Conservation (phyloP, 92 coral and sea anemone genomes). For the Isaurus tuberculatus region DNA sequence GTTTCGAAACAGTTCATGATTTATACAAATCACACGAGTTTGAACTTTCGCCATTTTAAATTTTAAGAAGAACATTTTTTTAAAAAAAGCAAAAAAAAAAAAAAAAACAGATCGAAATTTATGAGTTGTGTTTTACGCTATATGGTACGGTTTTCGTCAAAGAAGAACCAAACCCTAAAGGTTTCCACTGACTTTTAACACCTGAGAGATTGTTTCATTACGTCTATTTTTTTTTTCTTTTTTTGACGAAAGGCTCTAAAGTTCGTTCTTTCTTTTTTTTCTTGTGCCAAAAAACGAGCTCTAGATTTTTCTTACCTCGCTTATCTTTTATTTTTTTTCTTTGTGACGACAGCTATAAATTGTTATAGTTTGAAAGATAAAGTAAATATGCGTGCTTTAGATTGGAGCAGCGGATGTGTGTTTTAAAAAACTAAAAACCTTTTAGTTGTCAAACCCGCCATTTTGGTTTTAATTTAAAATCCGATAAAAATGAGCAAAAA, state of each 20-base stretch:
- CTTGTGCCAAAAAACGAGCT: not conserved
- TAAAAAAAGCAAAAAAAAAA: not conserved
- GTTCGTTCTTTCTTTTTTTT: not conserved
- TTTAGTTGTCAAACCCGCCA: not conserved
- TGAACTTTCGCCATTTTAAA: not conserved
- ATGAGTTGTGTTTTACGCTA: not conserved
- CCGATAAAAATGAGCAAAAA: not conserved
- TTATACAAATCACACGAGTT: not conserved
- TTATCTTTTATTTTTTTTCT: not conserved
- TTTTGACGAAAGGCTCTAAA: not conserved
- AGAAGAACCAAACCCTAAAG: not conserved
- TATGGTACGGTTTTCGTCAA: too few relatives aligned
- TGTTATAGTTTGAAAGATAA: not conserved
- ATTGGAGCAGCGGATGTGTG: not conserved
- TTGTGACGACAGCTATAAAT: not conserved
- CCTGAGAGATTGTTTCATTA: not conserved
- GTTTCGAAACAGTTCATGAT: not conserved
- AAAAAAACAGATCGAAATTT: not conserved
- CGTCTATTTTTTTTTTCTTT: not conserved
- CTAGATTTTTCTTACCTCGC: not conserved
- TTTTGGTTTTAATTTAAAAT: not conserved
- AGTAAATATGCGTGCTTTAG: not conserved
- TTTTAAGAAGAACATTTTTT: not conserved
- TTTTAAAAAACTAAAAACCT: not conserved
- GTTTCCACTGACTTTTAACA: not conserved